phyloP scores from a whole-genome alignment of 2,113 vertebrate species.

The Callocephalon fimbriatum region DNA sequence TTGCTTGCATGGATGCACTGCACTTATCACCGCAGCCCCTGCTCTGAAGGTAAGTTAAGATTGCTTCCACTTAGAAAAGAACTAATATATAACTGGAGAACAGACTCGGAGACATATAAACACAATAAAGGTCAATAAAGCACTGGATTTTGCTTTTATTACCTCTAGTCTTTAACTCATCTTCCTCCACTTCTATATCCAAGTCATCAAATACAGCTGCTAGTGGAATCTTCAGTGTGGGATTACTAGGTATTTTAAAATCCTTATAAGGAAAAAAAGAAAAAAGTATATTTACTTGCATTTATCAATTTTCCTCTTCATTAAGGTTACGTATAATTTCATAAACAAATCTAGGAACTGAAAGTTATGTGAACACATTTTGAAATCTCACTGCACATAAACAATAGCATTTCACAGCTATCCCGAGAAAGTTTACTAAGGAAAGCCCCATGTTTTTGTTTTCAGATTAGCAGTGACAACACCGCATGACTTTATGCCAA shows the following conservation, averaged over 20 bases:
- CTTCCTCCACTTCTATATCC: conserved; percentile 93
- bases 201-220: conserved; percentile 89
- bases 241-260: conserved; percentile 84
- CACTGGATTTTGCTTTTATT: not conserved
- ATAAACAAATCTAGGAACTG: not conserved
- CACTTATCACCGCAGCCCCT: not conserved
- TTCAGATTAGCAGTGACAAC: not conserved
- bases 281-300: not conserved
- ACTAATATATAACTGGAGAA: not conserved
- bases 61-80: not conserved
- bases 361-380: not conserved
- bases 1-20: not conserved
- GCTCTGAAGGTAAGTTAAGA: not conserved
- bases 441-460: not conserved
- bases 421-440: not conserved
- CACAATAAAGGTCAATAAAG: not conserved
- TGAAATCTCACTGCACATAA: not conserved
- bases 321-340: not conserved
- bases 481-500: not conserved
- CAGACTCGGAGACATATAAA: not conserved
- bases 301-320: not conserved
- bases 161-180: conserved; percentile 92
- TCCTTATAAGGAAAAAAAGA: conserved; percentile 71
- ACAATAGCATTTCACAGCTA: not conserved
- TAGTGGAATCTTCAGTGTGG: conserved; percentile 86